A percentile compares a stretch with the other conserved stretches of the same genome.
Evolutionary conservation across 2,113 vertebrate genomes (phyloP).

Genomic region (Cebidichthys violaceus): DNA sequence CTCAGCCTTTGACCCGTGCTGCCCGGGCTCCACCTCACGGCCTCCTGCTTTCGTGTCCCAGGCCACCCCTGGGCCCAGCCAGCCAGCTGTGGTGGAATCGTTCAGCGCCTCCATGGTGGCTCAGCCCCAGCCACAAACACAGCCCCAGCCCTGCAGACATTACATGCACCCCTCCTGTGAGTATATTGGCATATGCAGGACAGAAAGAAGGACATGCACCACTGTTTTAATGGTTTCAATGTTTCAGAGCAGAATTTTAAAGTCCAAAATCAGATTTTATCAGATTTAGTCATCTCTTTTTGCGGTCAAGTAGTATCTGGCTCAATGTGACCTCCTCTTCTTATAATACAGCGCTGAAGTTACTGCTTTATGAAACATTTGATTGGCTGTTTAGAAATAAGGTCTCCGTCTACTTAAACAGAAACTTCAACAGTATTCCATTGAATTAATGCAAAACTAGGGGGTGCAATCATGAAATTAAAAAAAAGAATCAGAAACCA

Average conservation of each 20-base stretch:
- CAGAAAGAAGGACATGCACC: background rate
- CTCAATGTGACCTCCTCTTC: background rate
- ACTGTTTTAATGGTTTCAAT: background rate
- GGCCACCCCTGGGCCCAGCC: constrained; percentile 89
- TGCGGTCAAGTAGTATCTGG: background rate
- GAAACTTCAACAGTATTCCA: fast-evolving
- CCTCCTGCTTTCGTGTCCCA: constrained; percentile 90
- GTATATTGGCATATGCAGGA: constrained; percentile 62
- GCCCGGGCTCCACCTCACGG: constrained; percentile 93
- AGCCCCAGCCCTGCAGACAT: constrained; percentile 94
- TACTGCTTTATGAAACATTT: background rate
- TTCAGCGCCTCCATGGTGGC: constrained; percentile 91
- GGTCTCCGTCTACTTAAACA: background rate
- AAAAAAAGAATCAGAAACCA: background rate
- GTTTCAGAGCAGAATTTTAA: background rate
- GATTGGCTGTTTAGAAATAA: background rate
- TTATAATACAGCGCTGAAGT: background rate
- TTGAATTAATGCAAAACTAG: background rate
- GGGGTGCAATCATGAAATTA: background rate
- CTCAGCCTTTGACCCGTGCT: constrained; percentile 98
- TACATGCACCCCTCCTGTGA: constrained; percentile 96
- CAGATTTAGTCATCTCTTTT: background rate
- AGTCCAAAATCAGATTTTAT: background rate
- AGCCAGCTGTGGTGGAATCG: constrained; percentile 88
- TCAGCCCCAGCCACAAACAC: constrained; percentile 89